Conservation (phyloP, 2,113 vertebrate species). For the Crotalus tigris region DNA sequence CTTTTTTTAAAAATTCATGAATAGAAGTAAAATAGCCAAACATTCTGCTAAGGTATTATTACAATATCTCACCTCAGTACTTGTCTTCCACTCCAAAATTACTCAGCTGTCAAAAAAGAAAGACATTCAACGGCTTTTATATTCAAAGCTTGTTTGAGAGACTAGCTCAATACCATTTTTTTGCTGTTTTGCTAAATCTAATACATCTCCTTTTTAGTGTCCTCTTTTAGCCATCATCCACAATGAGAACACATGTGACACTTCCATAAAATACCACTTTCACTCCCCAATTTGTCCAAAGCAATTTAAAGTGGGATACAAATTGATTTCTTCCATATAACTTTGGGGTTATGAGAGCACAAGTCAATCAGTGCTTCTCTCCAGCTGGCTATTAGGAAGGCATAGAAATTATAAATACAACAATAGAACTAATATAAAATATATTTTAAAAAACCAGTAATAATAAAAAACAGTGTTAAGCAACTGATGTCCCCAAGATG, state of each 20-base stretch:
- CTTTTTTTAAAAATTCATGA: constrained; percentile 40
- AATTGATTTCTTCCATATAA: neutral
- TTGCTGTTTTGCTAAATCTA: constrained; percentile 14
- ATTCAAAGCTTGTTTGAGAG: neutral
- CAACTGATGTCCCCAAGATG: neutral
- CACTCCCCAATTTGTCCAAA: neutral
- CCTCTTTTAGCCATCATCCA: neutral
- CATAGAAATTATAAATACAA: neutral
- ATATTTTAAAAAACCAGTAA: neutral
- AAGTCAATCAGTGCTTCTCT: neutral
- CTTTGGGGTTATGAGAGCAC: neutral
- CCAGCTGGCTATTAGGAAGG: neutral
- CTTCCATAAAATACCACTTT: neutral
- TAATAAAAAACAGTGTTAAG: neutral
- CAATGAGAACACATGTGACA: neutral
- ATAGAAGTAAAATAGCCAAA: constrained; percentile 19
- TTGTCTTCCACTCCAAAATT: constrained; percentile 57
- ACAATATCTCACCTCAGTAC: constrained; percentile 29
- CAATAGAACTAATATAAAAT: neutral
- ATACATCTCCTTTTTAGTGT: constrained; percentile 16
- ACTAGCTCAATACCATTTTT: constrained; percentile 25
- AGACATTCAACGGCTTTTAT: constrained; percentile 7
- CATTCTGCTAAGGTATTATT: constrained; percentile 55
- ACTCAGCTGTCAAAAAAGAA: constrained; percentile 54
- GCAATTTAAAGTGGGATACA: neutral